Evolutionary conservation across 2,113 vertebrate species (phyloP).

Genomic region (Larimichthys crocea): DNA sequence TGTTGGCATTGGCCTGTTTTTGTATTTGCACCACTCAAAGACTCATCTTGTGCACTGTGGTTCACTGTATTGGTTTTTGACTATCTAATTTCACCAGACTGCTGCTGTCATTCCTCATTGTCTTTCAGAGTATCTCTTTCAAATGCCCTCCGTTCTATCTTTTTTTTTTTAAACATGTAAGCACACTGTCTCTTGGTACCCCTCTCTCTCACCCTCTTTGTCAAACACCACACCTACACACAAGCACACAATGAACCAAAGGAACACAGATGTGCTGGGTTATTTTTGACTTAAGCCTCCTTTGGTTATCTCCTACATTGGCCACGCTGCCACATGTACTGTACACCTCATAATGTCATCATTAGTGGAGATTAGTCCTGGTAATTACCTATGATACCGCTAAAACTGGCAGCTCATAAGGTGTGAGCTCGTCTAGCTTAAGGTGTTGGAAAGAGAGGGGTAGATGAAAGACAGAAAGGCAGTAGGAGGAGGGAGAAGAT

Average conservation of each 20-base stretch:
- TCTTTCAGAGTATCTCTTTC: conserved; percentile 33
- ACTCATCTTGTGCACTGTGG: conserved; percentile 1
- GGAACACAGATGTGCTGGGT: conserved; percentile 20
- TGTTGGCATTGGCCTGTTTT: conserved; percentile 5
- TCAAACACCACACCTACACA: conserved; percentile 46
- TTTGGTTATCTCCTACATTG: conserved; percentile 50
- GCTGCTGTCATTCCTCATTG: conserved; percentile 37
- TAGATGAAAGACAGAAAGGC: conserved; percentile 17
- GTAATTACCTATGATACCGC: conserved; percentile 69
- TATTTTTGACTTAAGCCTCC: conserved; percentile 60
- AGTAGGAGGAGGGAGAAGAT: neutral
- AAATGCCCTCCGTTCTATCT: conserved; percentile 32
- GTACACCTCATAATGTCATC: conserved; percentile 64
- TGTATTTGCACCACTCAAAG: conserved; percentile 2
- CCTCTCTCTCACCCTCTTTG: conserved; percentile 1
- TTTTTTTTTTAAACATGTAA: neutral
- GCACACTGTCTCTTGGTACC: neutral
- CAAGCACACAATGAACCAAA: conserved; percentile 19
- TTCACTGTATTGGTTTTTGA: conserved; percentile 38
- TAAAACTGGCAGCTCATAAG: conserved; percentile 71
- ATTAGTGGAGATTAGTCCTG: conserved; percentile 75
- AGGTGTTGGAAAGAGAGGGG: conserved; percentile 37
- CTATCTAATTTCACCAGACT: conserved; percentile 48
- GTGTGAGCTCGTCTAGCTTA: conserved; percentile 48
- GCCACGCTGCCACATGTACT: conserved; percentile 49